Base-by-base conservation (phyloP, 2,888 invertebrate species). In the Nomada lathburiana region DNA sequence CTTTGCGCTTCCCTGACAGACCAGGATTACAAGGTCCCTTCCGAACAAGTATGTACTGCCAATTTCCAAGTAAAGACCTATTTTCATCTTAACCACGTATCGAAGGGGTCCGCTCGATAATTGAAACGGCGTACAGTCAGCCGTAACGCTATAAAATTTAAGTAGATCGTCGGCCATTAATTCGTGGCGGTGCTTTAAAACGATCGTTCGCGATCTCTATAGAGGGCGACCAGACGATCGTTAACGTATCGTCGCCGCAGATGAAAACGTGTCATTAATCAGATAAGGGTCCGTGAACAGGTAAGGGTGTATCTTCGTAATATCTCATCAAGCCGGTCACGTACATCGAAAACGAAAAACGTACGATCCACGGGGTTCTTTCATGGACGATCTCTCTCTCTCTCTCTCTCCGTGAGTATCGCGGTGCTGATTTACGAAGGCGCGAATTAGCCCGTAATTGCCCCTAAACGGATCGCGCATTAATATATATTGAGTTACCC, bases 361-460 rank as follows among this genome's bases (percentile, higher is more conserved):
- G 60, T 60, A 59, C 20, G 20, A 29, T 44, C 44, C 59, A 29
- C 9, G 16, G 36, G 23, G 16, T 18, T 18, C 10, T 16, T 4
- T 10, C 44, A 20, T 23, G 1, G 10, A 47, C 18, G 36, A 16
- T 11, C 44, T 63, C 44, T 26, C 23, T 23, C 60, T 13, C 0
- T n/a, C 23, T n/a, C 26, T 26, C 26, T 11, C 26, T 26, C 26
- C 26, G 26, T 18, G n/a, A 2, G 60, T 47, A 55, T 53, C 29
- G 47, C 13, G 36, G 23, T 36, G n/a, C 55, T 76, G 78, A 79
- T 83, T 89, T 82, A 82, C 75, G 79, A 86, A 89, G 82, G 76
- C 77, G 78, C 69, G 84, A 84, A 83, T 86, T 69, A 83, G 63
- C 74, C 47, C 64, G 76, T 79, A 84, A 75, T 83, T 83, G 80